Base-by-base conservation (phyloP, 1,140 invertebrate genomes). In the Ips typographus region DNA sequence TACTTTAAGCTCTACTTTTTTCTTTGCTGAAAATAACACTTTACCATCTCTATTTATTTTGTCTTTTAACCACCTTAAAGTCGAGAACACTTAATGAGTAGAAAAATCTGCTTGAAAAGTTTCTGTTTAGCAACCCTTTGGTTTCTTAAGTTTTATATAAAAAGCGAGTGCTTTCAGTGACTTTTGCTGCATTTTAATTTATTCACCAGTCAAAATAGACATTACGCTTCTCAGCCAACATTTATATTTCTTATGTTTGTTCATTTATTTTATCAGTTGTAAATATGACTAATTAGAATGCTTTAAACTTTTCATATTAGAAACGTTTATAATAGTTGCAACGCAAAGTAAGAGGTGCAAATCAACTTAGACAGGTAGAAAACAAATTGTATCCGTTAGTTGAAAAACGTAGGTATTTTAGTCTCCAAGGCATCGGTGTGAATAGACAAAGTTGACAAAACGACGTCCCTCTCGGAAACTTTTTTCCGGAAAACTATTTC, bases 371-470 rank as follows among this genome's bases (percentile, higher is more conserved):
- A 7, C 5, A 43, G 38, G 2, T 42, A n/a, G 4, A 22, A 55
- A 55, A 62, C 38, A 62, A 62, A 62, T 62, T 62, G 36, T 39
- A 22, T 60, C 60, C n/a, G 39, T 62, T 60, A 60, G 5, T 8
- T 62, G 60, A 62, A 51, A 51, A 62, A 49, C 22, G 44, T 47
- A 22, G 39, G 60, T 49, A 49, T 51, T 62, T 62, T 62, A 62
- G 36, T 62, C 60, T 36, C 60, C 40, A 49, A 39, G 44, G 60
- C 36, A 62, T 62, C 41, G 42, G 22, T 49, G 60, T 49, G 37
- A 38, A 51, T 47, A 62, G 60, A 62, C 60, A 62, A 62, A 62
- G 60, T 62, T 49, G 60, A 62, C 60, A 62, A 62, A 49, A 62
- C 44, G 41, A 49, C 40, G 60, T 62, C 44, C 43, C 60, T 49